Conservation (phyloP, 2,113 vertebrate species). For the Crotalus viridis region DNA sequence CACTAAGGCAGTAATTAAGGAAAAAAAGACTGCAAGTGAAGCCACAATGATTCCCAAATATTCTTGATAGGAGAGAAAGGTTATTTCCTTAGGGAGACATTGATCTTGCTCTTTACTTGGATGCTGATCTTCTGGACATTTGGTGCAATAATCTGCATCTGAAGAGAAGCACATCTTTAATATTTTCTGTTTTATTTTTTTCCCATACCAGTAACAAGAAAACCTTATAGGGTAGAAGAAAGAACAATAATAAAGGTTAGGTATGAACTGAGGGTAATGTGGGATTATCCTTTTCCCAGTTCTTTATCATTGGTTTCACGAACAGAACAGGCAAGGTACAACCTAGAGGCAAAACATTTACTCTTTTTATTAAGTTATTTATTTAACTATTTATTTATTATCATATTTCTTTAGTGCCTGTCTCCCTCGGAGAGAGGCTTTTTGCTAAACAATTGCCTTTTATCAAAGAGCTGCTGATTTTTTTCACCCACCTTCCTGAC, state of each 20-base stretch:
- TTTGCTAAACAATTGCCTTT: too few species aligned
- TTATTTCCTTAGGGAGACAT: too few species aligned
- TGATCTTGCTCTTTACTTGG: too few species aligned
- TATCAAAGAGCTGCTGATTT: background rate
- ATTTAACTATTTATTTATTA: background rate
- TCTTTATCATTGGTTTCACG: background rate
- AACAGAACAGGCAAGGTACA: background rate
- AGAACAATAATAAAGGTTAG: background rate
- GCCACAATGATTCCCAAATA: background rate
- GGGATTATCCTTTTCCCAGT: background rate
- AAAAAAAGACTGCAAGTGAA: background rate
- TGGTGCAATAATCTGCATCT: background rate
- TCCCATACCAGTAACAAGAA: background rate
- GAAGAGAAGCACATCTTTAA: background rate
- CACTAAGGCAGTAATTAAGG: background rate
- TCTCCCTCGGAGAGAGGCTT: background rate
- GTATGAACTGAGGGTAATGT: background rate
- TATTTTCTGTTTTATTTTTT: background rate
- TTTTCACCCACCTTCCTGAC: background rate
- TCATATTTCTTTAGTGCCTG: background rate
- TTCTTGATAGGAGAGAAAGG: background rate
- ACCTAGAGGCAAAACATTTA: background rate
- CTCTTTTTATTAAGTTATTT: background rate
- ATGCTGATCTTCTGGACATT: too few species aligned
- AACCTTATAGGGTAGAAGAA: background rate